A percentile compares a stretch with the other conserved stretches of the same genome.
These are phyloP conservation scores for Stichopus horrens DNA, from an alignment of 53 echinoderm and acorn worm species.

Conservation along the genomic window DNA sequence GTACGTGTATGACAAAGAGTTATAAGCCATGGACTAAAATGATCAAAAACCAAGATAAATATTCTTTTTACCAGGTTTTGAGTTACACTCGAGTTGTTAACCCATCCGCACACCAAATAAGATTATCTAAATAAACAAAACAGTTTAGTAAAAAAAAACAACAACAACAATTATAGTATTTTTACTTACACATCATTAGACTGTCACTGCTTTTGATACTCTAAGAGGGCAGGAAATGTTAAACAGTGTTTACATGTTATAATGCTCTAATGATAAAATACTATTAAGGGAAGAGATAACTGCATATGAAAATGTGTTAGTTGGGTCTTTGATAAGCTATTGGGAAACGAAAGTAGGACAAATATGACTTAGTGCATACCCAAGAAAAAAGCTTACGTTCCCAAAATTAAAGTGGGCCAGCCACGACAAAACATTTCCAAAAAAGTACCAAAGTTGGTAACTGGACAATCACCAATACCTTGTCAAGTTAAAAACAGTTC, in stretches of 20 bases:
- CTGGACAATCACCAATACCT: too few species aligned
- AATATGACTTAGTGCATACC: too few species aligned
- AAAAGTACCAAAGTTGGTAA: too few species aligned
- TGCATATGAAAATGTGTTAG: too few species aligned
- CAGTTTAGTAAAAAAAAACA: background rate
- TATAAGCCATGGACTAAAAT: constrained; percentile 2
- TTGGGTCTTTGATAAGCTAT: too few species aligned
- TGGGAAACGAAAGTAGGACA: too few species aligned
- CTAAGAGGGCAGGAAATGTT: background rate
- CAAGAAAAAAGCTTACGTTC: too few species aligned
- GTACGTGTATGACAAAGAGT: background rate
- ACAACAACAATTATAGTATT: background rate
- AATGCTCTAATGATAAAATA: too few species aligned
- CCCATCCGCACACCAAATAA: constrained; percentile 14
- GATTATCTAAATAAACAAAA: constrained; percentile 6
- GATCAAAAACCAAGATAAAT: background rate
- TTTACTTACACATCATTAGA: constrained; percentile 15
- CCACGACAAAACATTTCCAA: too few species aligned
- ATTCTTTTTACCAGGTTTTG: background rate
- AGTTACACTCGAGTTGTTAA: background rate
- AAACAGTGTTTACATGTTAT: background rate
- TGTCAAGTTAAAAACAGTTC: too few species aligned
- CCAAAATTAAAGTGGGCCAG: too few species aligned
- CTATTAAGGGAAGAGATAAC: too few species aligned
- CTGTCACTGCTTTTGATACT: background rate